These are phyloP conservation scores for Campodea augens DNA, from an alignment of 1,140 invertebrate genomes.

Conservation along the genomic window DNA sequence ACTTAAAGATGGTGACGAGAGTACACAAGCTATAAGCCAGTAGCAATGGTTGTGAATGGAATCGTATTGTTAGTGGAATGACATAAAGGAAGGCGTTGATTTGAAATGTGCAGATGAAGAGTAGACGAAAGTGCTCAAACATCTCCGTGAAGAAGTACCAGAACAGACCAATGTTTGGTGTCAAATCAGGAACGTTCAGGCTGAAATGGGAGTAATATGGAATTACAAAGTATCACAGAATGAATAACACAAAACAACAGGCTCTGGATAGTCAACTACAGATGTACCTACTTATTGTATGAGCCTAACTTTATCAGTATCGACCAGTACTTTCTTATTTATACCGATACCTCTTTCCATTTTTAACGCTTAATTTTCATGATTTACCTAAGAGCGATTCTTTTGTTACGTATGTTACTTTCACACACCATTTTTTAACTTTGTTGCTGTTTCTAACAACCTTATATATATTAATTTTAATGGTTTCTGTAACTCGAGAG, in stretches of 20 bases:
- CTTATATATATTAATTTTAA: too few species aligned
- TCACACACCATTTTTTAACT: too few species aligned
- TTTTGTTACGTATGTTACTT: too few species aligned
- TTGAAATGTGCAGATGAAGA: conserved; percentile 94
- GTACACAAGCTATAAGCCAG: conserved; percentile 65
- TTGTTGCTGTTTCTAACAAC: too few species aligned
- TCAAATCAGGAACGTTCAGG: conserved; percentile 72
- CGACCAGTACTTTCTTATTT: too few species aligned
- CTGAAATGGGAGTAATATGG: conserved; percentile 28
- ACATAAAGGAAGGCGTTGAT: conserved; percentile 87
- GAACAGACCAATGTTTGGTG: conserved; percentile 92
- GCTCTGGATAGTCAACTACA: too few species aligned
- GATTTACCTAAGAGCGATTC: too few species aligned
- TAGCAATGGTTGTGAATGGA: conserved; percentile 70
- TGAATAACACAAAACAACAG: conserved; percentile 3
- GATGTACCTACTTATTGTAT: too few species aligned
- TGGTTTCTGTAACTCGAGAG: too few species aligned
- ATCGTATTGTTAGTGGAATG: conserved; percentile 63
- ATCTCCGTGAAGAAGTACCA: conserved; percentile 99
- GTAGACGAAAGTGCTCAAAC: conserved; percentile 92
- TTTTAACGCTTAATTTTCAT: too few species aligned
- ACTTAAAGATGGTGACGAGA: conserved; percentile 81
- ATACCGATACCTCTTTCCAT: too few species aligned
- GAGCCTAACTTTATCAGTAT: too few species aligned
- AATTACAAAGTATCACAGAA: conserved; percentile 11